Evolutionary conservation across 2,113 vertebrate species (phyloP), one percentile per base, ranked within the genome.

Genomic region (Archilochus colubris): DNA sequence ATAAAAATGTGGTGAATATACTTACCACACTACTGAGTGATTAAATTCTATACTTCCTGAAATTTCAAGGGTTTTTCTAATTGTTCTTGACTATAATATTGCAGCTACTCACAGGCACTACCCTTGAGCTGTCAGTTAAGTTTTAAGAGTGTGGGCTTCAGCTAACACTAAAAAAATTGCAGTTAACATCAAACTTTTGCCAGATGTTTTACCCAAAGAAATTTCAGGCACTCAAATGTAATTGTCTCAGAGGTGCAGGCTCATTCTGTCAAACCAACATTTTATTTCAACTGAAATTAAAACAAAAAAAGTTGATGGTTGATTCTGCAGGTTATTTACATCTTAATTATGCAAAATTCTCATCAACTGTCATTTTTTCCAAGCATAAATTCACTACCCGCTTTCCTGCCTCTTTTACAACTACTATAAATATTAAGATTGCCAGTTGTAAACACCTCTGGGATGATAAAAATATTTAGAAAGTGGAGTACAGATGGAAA

Each of bases 341-440:
- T 69, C 91, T 95, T 93, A 86, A 95, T 93, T 93, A 95, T 91
- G 82, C 76, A 83, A 93, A 94, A 90, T 86, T 82, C 69, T 86
- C 84, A 86, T 89, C 64, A 84, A 22, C 46, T 91, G 76, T 94
- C 77, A 92, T 86, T 94, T 95, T 95, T 96, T 95, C 96, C 96
- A 78, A 59, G 38, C 72, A 75, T 83, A 43, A 57, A 88, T 88
- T 82, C 88, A 75, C 82, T 78, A 75, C 44, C 27, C 68, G 1
- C 80, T 96, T 92, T 94, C 93, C 95, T 95, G 93, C 69, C 78
- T 89, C 88, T 84, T 95, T 82, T 94, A 81, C 14, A 67, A 62
- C 62, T 43, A 89, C 53, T 86, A 30, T 97, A 97, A 97, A 97
- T 95, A 97, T 97, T 97, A 91, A 90, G 91, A 97, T 88, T 93